phyloP scores from a whole-genome alignment of 2,797 vertebrate species.

The Molossus alvarezi region DNA sequence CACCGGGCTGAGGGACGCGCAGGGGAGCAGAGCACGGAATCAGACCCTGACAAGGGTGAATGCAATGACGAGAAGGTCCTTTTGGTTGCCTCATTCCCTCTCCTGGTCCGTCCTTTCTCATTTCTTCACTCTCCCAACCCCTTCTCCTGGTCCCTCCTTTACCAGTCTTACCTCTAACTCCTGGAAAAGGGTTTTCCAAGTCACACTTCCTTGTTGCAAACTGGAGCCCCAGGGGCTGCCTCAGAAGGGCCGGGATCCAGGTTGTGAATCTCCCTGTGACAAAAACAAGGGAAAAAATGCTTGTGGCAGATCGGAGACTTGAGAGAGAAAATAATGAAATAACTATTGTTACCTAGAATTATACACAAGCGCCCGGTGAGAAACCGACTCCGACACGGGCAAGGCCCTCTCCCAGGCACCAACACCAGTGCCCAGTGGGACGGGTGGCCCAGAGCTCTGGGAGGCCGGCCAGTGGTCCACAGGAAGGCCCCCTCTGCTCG shows the following conservation, averaged over 20 bases:
- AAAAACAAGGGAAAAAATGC: neutral
- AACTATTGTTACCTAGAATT: neutral
- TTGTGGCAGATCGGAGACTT: neutral
- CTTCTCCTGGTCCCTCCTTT: neutral
- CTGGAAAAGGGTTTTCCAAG: neutral
- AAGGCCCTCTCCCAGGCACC: rapidly evolving
- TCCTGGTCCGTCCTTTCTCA: neutral
- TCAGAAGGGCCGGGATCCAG: neutral
- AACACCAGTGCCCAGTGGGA: neutral
- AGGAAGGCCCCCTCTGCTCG: too few relatives aligned
- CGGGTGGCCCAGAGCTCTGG: neutral
- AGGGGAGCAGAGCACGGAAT: neutral
- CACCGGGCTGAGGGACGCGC: neutral
- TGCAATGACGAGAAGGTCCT: neutral
- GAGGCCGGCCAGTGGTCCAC: neutral
- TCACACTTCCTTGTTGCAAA: neutral
- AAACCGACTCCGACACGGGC: neutral
- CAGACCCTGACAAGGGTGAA: neutral
- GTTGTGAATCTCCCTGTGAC: neutral
- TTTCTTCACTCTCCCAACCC: neutral
- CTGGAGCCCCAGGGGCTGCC: neutral
- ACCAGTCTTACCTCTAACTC: neutral
- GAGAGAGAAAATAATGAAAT: neutral
- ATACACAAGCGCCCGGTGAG: neutral
- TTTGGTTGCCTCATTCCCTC: neutral